Conservation (phyloP, 2,797 vertebrate genomes). For the Choloepus didactylus region DNA sequence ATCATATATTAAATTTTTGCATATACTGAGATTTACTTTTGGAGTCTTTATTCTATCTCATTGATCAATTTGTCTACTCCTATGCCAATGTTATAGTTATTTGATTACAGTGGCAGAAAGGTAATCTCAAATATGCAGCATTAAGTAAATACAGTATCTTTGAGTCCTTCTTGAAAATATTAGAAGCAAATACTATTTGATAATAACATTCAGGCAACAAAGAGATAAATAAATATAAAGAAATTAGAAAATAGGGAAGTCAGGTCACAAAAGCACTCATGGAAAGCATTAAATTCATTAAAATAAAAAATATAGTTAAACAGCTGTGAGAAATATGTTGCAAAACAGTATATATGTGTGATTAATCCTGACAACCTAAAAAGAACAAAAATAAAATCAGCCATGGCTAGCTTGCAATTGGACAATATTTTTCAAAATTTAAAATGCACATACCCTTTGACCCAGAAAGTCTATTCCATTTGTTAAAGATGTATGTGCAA, state of each 20-base stretch:
- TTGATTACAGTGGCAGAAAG: slow-evolving; percentile 7
- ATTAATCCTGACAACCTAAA: not conserved
- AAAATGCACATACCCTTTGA: not conserved
- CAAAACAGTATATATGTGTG: not conserved
- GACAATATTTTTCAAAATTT: not conserved
- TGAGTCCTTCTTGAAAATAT: not conserved
- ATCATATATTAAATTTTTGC: slow-evolving; percentile 29
- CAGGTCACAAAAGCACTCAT: not conserved
- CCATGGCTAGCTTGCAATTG: slow-evolving; percentile 14
- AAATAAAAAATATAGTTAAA: not conserved
- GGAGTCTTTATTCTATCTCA: not conserved
- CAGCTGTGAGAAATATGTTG: not conserved
- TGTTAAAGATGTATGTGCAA: not conserved
- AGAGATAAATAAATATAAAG: not conserved
- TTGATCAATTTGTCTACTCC: slow-evolving; percentile 24
- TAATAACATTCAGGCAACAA: slow-evolving; percentile 23
- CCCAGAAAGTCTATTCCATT: not conserved
- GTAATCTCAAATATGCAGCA: not conserved
- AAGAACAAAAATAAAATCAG: not conserved
- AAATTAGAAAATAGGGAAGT: not conserved
- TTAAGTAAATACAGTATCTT: not conserved
- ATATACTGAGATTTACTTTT: slow-evolving; percentile 19
- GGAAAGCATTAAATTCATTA: not conserved
- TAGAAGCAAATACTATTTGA: not conserved
- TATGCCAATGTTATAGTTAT: not conserved